These are phyloP conservation scores for Chaetodon auriga DNA, from an alignment of 2,113 vertebrate species.

Conservation along the genomic window DNA sequence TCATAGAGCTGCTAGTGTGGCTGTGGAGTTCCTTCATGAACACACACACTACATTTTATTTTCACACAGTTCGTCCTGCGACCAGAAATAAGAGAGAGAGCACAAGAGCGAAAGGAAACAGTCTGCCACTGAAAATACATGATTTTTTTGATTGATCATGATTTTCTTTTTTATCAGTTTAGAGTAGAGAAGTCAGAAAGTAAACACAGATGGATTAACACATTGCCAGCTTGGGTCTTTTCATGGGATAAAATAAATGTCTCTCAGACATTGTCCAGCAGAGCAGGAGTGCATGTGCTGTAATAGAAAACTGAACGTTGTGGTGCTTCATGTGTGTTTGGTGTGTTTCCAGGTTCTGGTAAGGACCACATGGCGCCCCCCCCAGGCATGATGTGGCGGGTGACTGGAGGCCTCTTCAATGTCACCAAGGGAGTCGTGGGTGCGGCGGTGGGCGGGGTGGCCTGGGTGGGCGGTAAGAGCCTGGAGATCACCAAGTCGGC, in stretches of 20 bases:
- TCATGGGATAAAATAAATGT: not conserved
- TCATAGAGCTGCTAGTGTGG: not conserved
- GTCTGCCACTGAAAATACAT: not conserved
- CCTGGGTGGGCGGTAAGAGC: conserved; percentile 87
- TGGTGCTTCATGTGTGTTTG: not conserved
- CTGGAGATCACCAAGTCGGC: conserved; percentile 85
- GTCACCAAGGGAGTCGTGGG: conserved; percentile 85
- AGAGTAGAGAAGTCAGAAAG: no score
- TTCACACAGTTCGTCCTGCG: not conserved
- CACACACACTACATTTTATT: no score
- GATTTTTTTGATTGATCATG: no score
- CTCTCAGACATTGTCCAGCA: not conserved
- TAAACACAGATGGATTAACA: not conserved
- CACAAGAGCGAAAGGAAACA: not conserved
- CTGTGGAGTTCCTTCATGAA: not conserved
- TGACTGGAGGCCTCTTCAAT: conserved; percentile 85
- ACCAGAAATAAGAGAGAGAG: not conserved
- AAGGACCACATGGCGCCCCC: conserved; percentile 75
- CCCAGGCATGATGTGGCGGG: conserved; percentile 82
- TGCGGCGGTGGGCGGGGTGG: conserved; percentile 84
- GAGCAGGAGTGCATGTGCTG: not conserved
- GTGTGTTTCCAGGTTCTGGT: conserved; percentile 54
- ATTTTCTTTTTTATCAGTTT: no score
- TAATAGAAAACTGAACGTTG: not conserved
- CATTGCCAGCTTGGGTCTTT: not conserved